A percentile compares a stretch with the other conserved stretches of the same genome.
Conservation (phyloP, 2,113 vertebrate genomes). For the Pterocles gutturalis region DNA sequence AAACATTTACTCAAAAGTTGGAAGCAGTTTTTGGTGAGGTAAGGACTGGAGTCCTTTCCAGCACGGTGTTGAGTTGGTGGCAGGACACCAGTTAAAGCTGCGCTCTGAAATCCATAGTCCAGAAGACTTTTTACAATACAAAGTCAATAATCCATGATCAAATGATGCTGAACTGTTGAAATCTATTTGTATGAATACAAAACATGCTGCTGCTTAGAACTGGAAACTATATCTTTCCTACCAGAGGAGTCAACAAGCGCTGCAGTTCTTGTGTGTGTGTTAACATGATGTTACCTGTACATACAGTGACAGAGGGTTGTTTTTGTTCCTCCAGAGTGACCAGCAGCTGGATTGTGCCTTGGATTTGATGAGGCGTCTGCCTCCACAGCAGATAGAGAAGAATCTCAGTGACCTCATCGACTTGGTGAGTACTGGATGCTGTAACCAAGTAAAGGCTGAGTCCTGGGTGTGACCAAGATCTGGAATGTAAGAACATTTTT, state of each 20-base stretch:
- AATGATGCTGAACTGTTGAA: background rate
- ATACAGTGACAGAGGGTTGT: background rate
- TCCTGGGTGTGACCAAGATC: background rate
- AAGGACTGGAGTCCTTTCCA: background rate
- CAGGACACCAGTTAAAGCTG: background rate
- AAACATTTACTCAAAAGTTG: rapidly evolving
- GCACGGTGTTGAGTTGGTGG: rapidly evolving
- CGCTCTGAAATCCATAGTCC: background rate
- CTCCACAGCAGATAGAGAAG: conserved; percentile 99
- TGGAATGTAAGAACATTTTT: background rate
- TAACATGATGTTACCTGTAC: background rate
- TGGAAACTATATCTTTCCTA: rapidly evolving
- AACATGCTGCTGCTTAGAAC: background rate
- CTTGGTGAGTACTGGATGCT: conserved; percentile 82
- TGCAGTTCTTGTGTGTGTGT: background rate
- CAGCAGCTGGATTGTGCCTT: conserved; percentile 99
- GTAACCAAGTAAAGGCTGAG: background rate
- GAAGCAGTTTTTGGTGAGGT: background rate
- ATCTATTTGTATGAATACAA: background rate
- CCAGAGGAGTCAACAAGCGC: background rate
- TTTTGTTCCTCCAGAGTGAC: conserved; percentile 84
- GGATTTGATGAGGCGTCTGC: conserved; percentile 99
- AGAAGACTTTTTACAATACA: background rate
- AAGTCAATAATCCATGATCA: background rate
- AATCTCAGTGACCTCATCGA: conserved; percentile 99